Evolutionary conservation across 2,797 vertebrate species (phyloP), one percentile per base, ranked within the genome.

Genomic region (Fundulus diaphanus): DNA sequence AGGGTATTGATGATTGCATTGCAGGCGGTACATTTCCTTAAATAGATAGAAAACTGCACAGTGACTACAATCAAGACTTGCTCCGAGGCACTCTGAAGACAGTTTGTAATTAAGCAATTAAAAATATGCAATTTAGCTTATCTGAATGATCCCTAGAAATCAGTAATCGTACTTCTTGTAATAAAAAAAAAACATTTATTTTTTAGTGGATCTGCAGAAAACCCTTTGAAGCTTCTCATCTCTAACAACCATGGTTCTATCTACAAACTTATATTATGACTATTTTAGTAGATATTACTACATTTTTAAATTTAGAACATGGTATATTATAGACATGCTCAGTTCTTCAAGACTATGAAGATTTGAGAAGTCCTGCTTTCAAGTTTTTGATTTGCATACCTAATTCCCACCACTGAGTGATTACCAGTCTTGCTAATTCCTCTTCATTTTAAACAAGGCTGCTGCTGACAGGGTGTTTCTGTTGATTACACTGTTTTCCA

Each of bases 1-100:
- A 80, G 73, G 66, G 70, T 40, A 83, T 76, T 67, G 74, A 70
- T 84, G 78, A 86, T 61, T 57, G 42, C 31, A 72, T 72, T 57
- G 68, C 65, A 74, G 69, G 70, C 42, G 66, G 44, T 29, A 82
- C 68, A 52, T 75, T 71, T 35, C 49, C 61, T 76, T 59, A 66
- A 78, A 83, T 80, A 80, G 76, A 85, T 79, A n/a, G 33, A 18
- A 81, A 66, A 68, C 46, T 56, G 63, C 35, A 82, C 11, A 29
- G 12, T 20, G 44, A 66, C 67, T 72, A 27, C 69, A 72, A 79
- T 76, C 67, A 20, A 70, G 54, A 51, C 52, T 31, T 49, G 40
- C 69, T 81, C 46, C 68, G 24, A 78, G 70, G 54, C 57, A 29
- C 65, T 61, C 59, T 56, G 37, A 57, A 51, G 52, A 35, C 22